A percentile compares a stretch with the other conserved stretches of the same genome.
Conservation (phyloP, 2,797 vertebrate species). For the Myotis myotis region DNA sequence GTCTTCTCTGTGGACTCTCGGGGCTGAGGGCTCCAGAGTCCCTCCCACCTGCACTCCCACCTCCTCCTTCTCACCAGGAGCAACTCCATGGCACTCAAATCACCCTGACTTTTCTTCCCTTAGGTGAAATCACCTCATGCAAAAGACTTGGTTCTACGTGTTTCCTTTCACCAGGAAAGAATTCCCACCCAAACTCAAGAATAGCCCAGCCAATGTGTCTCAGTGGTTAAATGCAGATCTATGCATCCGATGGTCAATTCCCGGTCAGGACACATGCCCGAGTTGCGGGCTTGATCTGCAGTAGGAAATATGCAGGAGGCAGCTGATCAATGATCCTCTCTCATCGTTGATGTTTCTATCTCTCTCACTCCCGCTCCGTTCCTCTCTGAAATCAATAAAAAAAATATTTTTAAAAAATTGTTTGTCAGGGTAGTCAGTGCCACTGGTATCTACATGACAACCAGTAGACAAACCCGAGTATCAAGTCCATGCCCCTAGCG, state of each 20-base stretch:
- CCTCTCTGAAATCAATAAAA: too few species aligned
- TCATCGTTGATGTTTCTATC: too few species aligned
- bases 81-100: too few species aligned
- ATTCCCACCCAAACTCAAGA: background rate
- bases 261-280: too few species aligned
- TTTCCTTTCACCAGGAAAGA: background rate
- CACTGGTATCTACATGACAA: fast-evolving
- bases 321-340: too few species aligned
- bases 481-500: too few species aligned
- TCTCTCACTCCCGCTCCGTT: too few species aligned
- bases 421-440: background rate
- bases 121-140: background rate
- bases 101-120: background rate
- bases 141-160: background rate
- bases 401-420: background rate
- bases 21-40: background rate
- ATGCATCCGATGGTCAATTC: too few species aligned
- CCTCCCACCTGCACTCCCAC: fast-evolving
- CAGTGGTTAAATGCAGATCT: too few species aligned
- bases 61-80: background rate
- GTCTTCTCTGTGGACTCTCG: background rate
- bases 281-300: too few species aligned
- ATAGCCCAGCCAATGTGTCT: too few species aligned
- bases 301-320: too few species aligned
- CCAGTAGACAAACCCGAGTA: fast-evolving